Conservation (phyloP, 2,888 invertebrate genomes). For the Harpalus rubripes region DNA sequence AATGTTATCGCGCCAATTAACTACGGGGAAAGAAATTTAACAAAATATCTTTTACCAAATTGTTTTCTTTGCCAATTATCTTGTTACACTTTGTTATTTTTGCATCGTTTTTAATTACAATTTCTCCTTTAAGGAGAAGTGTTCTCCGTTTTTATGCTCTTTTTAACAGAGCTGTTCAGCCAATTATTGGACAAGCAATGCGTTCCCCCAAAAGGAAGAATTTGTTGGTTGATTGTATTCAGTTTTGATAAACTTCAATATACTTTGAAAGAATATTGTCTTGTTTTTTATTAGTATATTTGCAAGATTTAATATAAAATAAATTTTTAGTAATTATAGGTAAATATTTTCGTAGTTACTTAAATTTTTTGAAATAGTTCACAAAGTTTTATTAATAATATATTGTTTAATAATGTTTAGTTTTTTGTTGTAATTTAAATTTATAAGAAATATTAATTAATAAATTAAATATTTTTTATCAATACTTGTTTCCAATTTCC, state of each 20-base stretch:
- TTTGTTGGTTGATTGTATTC: slow-evolving; percentile 12
- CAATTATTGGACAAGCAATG: not conserved
- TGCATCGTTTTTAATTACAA: slow-evolving; percentile 77
- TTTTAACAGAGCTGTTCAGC: slow-evolving; percentile 69
- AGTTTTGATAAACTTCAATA: slow-evolving; percentile 64
- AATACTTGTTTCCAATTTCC: slow-evolving; percentile 37
- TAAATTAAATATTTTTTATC: slow-evolving; percentile 19
- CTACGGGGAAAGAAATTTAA: slow-evolving; percentile 52
- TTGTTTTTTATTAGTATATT: slow-evolving; percentile 26
- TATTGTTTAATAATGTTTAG: not conserved
- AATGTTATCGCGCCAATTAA: slow-evolving; percentile 55
- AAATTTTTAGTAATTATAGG: slow-evolving; percentile 41
- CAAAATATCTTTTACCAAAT: slow-evolving; percentile 61
- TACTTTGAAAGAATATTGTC: slow-evolving; percentile 57
- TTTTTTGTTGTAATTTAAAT: not conserved
- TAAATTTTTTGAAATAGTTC: not conserved
- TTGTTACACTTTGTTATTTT: slow-evolving; percentile 76
- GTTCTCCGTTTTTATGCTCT: slow-evolving; percentile 72
- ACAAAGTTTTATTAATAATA: not conserved
- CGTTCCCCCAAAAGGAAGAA: not conserved
- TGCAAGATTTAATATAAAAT: slow-evolving; percentile 57
- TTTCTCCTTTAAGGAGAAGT: slow-evolving; percentile 73
- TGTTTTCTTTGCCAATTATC: slow-evolving; percentile 77
- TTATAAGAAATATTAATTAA: not conserved
- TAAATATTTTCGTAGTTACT: slow-evolving; percentile 1